Base-by-base conservation (phyloP, 1,140 invertebrate genomes). In the Drosophila watanabei region DNA sequence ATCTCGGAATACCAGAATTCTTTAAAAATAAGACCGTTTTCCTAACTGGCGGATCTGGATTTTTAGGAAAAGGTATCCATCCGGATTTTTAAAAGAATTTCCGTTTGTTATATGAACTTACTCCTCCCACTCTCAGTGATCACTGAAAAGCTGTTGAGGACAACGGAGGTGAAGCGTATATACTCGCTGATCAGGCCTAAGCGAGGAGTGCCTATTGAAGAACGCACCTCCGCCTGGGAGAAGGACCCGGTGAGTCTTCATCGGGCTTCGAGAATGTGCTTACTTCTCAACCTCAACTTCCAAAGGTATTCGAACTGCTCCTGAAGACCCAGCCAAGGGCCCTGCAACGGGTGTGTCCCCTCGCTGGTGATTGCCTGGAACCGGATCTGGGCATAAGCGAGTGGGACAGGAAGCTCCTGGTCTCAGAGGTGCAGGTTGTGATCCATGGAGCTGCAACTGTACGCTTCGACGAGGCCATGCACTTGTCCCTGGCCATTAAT, bases 381-480 rank as follows among this genome's bases (percentile, higher is more conserved):
- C 94, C 95, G 2, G 95, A 95, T 5, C 92, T 98, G 0, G 97
- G 96, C 1, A 93, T 98, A 0, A 95, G 93, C 30, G 92, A 94
- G 1, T 88, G 94, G 54, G 95, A 97, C 54, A 69, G 78, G 0
- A 45, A 49, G 20, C 24, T 73, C 2, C 48, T 89, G 8, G 18
- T 28, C 0, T 39, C 76, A 16, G 65, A 95, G 57, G 94, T 97
- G 4, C 70, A 95, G 37, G 93, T 98, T 13, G 95, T 98, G 0
- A 96, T 98, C 84, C 97, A 98, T 79, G 96, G 95, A 7, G 98
- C 98, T 0, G 98, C 98, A 0, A 98, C 97, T 3, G 95, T 98
- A 4, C 75, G 70, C 93, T 98, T 98, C 93, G 96, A 97, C 78
- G 97, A 98, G 88, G 95, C 95, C 0, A 93, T 98, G 16, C 95